Percentiles rank a stretch among this genome's conserved stretches.
Evolutionary conservation across 2,888 invertebrate species (phyloP).

Genomic region (Polymixis flavicincta): DNA sequence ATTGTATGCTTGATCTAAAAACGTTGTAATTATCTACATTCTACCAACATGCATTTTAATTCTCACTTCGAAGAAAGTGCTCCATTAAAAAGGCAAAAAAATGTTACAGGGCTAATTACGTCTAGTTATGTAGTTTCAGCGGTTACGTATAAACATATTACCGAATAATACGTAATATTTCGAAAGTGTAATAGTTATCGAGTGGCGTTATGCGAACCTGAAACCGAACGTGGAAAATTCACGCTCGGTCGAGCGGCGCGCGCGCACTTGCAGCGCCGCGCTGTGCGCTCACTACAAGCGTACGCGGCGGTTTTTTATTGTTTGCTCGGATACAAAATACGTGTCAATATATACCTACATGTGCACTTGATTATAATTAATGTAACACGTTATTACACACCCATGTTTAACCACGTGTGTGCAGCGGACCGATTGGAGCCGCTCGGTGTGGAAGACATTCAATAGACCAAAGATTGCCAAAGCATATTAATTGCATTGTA

Average conservation of each 20-base stretch:
- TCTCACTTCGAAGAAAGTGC: slow-evolving; percentile 48
- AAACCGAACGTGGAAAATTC: slow-evolving; percentile 90
- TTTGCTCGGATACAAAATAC: slow-evolving; percentile 46
- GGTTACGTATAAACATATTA: slow-evolving; percentile 82
- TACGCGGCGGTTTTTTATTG: slow-evolving; percentile 34
- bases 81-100: slow-evolving; percentile 54
- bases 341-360: slow-evolving; percentile 34
- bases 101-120: slow-evolving; percentile 63
- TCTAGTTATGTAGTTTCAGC: slow-evolving; percentile 75
- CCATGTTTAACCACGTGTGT: slow-evolving; percentile 28
- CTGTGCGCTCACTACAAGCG: slow-evolving; percentile 31
- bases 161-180: slow-evolving; percentile 88
- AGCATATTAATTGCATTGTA: slow-evolving; percentile 31
- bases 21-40: neutral
- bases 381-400: slow-evolving; percentile 32
- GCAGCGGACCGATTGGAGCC: slow-evolving; percentile 3
- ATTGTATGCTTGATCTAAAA: neutral
- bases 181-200: slow-evolving; percentile 88
- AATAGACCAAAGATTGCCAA: slow-evolving; percentile 24
- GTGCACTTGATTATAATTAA: slow-evolving; percentile 31
- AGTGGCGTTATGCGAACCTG: slow-evolving; percentile 86
- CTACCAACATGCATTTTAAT: slow-evolving; percentile 19
- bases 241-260: slow-evolving; percentile 86
- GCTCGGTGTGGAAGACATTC: neutral
- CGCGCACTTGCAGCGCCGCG: slow-evolving; percentile 42